Conservation (phyloP, 1,140 invertebrate genomes). For the Metaphire vulgaris region DNA sequence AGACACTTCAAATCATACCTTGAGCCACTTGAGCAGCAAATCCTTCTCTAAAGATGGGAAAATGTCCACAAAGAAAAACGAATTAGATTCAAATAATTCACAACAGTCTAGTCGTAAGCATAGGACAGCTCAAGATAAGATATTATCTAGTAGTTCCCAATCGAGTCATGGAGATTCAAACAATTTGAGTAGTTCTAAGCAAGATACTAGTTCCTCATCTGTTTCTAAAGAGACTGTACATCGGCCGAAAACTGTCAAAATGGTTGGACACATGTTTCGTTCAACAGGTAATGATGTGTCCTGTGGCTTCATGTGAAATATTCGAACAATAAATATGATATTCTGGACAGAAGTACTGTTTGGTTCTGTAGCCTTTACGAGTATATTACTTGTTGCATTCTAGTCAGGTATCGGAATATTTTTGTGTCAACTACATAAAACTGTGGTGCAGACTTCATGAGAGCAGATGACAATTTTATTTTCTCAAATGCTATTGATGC, state of each 20-base stretch:
- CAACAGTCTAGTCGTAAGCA: not conserved
- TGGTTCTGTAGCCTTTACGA: no score
- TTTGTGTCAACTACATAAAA: no score
- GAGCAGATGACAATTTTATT: no score
- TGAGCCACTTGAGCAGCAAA: not conserved
- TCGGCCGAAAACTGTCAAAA: slow-evolving; percentile 76
- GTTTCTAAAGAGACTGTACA: slow-evolving; percentile 21
- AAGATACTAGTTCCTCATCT: not conserved
- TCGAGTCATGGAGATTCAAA: slow-evolving; percentile 1
- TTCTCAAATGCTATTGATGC: no score
- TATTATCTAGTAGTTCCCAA: not conserved
- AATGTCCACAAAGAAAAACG: not conserved
- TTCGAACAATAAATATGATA: no score
- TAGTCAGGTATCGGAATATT: no score
- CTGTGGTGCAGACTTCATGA: no score
- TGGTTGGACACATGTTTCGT: slow-evolving; percentile 76
- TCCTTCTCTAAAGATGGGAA: not conserved
- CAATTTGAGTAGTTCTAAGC: not conserved
- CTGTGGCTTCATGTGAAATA: no score
- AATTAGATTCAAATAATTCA: not conserved
- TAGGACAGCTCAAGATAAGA: slow-evolving; percentile 1
- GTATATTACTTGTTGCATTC: no score
- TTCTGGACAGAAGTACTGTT: no score
- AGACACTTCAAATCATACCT: not conserved
- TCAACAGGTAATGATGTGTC: slow-evolving; percentile 60